A percentile compares a stretch with the other conserved stretches of the same genome.
Evolutionary conservation across 1,140 invertebrate genomes (phyloP).

Genomic region (Drosophila trapezifrons): DNA sequence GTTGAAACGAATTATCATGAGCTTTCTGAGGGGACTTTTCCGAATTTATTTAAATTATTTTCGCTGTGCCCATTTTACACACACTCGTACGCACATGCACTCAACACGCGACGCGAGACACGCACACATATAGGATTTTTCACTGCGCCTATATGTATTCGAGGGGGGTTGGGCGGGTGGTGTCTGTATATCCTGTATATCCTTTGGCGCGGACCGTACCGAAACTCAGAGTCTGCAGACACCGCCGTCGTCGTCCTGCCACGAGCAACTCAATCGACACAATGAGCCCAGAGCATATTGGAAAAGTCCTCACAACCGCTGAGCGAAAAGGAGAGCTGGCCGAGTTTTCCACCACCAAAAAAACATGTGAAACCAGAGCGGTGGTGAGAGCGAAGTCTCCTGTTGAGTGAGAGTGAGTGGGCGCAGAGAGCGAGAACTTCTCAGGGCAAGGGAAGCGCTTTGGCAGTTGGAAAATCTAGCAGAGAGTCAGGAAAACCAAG

Average conservation of each 20-base stretch:
- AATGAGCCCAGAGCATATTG: slow-evolving; percentile 77
- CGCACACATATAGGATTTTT: slow-evolving; percentile 48
- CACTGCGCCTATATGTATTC: slow-evolving; percentile 62
- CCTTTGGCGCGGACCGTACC: slow-evolving; percentile 67
- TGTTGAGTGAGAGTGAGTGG: slow-evolving; percentile 42
- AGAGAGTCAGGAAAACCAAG: slow-evolving; percentile 10
- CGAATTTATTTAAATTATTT: slow-evolving; percentile 72
- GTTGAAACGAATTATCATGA: slow-evolving; percentile 13
- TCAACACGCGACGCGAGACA: slow-evolving; percentile 59
- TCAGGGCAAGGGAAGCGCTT: neutral
- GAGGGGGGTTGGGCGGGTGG: slow-evolving; percentile 28
- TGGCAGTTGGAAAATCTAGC: neutral
- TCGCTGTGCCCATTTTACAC: slow-evolving; percentile 71
- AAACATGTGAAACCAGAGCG: slow-evolving; percentile 42
- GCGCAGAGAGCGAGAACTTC: slow-evolving; percentile 24
- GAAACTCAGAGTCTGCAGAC: slow-evolving; percentile 30
- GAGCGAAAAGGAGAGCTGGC: slow-evolving; percentile 30
- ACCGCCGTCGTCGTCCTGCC: slow-evolving; percentile 74
- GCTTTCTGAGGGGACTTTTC: slow-evolving; percentile 36
- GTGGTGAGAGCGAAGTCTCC: slow-evolving; percentile 20
- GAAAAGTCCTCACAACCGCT: slow-evolving; percentile 75
- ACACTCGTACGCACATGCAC: slow-evolving; percentile 35
- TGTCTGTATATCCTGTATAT: slow-evolving; percentile 63
- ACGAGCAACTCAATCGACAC: slow-evolving; percentile 84
- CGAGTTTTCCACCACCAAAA: slow-evolving; percentile 74